Percentiles rank a stretch among this genome's conserved stretches.
These are phyloP conservation scores for Serinus canaria DNA, from an alignment of 2,113 vertebrate species.

Conservation along the genomic window DNA sequence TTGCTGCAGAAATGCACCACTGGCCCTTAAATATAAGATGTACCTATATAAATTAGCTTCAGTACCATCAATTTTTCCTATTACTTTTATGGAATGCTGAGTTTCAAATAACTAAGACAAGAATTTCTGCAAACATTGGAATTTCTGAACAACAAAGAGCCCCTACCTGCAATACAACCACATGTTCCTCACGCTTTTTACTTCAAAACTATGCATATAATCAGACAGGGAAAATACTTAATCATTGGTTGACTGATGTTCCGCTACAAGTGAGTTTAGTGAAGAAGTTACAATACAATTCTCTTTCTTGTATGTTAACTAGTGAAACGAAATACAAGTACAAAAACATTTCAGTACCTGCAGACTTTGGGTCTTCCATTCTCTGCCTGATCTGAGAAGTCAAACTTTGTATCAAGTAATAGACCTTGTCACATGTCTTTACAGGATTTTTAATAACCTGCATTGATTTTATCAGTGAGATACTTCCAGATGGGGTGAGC, in stretches of 20 bases:
- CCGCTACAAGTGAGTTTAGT: not conserved
- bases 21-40: not conserved
- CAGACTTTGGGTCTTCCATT: slow-evolving; percentile 87
- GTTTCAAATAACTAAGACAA: not conserved
- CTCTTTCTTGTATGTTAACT: not conserved
- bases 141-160: not conserved
- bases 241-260: not conserved
- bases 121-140: not conserved
- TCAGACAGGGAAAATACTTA: not conserved
- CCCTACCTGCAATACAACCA: not conserved
- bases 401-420: slow-evolving; percentile 87
- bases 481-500: slow-evolving; percentile 86
- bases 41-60: not conserved
- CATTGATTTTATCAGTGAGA: slow-evolving; percentile 88
- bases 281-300: not conserved
- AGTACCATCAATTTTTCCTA: not conserved
- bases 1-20: not conserved
- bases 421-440: slow-evolving; percentile 88
- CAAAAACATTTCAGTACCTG: slow-evolving; percentile 72
- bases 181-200: not conserved
- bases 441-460: slow-evolving; percentile 89
- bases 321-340: not conserved
- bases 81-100: not conserved
- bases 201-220: not conserved
- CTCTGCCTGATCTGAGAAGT: slow-evolving; percentile 87